Conservation (phyloP, 2,888 invertebrate genomes). For the Cylindroiulus punctatus region DNA sequence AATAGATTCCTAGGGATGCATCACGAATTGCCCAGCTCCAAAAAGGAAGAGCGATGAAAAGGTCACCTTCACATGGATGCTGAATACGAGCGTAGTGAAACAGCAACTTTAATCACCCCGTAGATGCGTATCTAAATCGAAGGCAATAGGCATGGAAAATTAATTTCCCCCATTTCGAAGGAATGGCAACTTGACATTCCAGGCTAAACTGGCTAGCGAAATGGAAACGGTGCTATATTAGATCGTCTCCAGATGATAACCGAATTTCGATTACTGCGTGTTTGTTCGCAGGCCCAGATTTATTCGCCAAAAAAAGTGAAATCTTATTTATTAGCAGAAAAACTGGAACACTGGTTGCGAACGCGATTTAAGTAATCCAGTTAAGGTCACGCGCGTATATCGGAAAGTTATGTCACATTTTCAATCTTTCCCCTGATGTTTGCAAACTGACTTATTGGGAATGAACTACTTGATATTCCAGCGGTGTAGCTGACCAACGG, state of each 20-base stretch:
- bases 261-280: not conserved
- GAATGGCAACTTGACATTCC: conserved; percentile 41
- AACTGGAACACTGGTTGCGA: conserved; percentile 11
- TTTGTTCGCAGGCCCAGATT: conserved; percentile 4
- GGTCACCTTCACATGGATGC: not conserved
- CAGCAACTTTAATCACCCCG: not conserved
- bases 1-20: not conserved
- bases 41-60: no score
- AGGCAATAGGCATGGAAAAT: not conserved
- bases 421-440: not conserved
- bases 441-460: conserved; percentile 22
- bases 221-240: not conserved
- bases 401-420: conserved; percentile 24
- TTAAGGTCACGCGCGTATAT: conserved; percentile 3
- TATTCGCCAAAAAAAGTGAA: not conserved
- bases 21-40: no score
- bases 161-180: not conserved
- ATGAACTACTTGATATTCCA: conserved; percentile 1
- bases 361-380: conserved; percentile 2
- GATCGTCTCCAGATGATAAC: not conserved
- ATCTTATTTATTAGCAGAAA: not conserved
- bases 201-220: conserved; percentile 6
- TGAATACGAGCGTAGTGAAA: not conserved
- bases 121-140: conserved; percentile 27
- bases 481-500: not conserved